Base-by-base conservation (phyloP, 2,888 invertebrate species). In the Apodemia zela region DNA sequence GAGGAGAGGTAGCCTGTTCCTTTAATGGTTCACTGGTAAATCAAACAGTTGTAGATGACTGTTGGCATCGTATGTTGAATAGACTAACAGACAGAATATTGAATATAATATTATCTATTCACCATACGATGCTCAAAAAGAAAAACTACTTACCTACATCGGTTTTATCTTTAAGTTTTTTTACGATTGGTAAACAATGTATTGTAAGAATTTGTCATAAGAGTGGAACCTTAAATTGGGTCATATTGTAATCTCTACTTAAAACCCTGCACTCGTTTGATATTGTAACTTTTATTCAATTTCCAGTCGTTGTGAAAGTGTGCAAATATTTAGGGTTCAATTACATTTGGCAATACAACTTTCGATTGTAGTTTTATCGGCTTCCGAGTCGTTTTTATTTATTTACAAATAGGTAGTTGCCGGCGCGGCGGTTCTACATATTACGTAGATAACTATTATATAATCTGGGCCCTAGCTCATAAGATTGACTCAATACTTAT, bases 81-180 rank as follows among this genome's bases (percentile, higher is more conserved):
- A n/a, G n/a, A n/a, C n/a, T n/a, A n/a, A n/a, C n/a, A n/a, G n/a
- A n/a, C n/a, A n/a, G n/a, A n/a, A n/a, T n/a, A n/a, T n/a, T n/a
- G n/a, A n/a, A n/a, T n/a, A n/a, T n/a, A n/a, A n/a, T n/a, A n/a
- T n/a, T n/a, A n/a, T n/a, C n/a, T n/a, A n/a, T n/a, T n/a, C n/a
- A n/a, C n/a, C n/a, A n/a, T n/a, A n/a, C n/a, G n/a, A n/a, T n/a
- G n/a, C n/a, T n/a, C n/a, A n/a, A n/a, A n/a, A n/a, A n/a, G n/a
- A n/a, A n/a, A n/a, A n/a, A n/a, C n/a, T n/a, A n/a, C n/a, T n/a
- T n/a, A n/a, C n/a, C n/a, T n/a, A 68, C 64, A 65, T 65, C 64
- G 60, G 65, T 51, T 72, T 68, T 75, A 75, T 75, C 74, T 76
- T 73, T 11, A 42, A 42, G 8, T n/a, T 47, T 47, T n/a, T 47